Evolutionary conservation across 1,140 invertebrate species (phyloP).

Genomic region (Aradophagus sp.): DNA sequence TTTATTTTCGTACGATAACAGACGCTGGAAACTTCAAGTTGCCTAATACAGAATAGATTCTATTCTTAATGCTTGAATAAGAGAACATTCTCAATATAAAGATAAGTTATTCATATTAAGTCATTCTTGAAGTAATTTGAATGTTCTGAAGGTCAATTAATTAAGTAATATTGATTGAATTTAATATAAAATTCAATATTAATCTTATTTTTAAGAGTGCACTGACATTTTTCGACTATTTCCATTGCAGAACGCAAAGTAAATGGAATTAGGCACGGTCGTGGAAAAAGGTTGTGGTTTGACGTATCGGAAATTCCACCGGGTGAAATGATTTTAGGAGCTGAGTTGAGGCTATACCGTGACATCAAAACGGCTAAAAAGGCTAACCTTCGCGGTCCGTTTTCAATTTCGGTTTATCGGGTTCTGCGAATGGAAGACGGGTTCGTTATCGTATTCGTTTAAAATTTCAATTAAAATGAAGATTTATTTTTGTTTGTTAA

Average conservation of each 20-base stretch:
- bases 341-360: constrained; percentile 90
- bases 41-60: too few species aligned
- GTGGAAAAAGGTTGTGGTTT: constrained; percentile 93
- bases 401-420: constrained; percentile 68
- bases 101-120: too few species aligned
- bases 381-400: constrained; percentile 50
- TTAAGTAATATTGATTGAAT: too few species aligned
- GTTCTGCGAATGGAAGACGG: constrained; percentile 66
- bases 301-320: constrained; percentile 89
- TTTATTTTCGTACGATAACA: too few species aligned
- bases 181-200: too few species aligned
- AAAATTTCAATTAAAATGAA: neutral
- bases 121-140: too few species aligned
- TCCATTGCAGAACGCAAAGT: constrained; percentile 66
- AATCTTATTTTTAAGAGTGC: too few species aligned
- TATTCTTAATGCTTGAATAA: too few species aligned
- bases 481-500: constrained; percentile 50
- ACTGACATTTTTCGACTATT: too few species aligned
- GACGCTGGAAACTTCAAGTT: too few species aligned
- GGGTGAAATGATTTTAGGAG: constrained; percentile 86
- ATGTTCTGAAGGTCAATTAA: too few species aligned
- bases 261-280: constrained; percentile 84
- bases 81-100: too few species aligned
- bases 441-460: constrained; percentile 41
- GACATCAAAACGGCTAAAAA: constrained; percentile 67